Base-by-base conservation (phyloP, 2,797 vertebrate species). In the Sciaenops ocellatus region DNA sequence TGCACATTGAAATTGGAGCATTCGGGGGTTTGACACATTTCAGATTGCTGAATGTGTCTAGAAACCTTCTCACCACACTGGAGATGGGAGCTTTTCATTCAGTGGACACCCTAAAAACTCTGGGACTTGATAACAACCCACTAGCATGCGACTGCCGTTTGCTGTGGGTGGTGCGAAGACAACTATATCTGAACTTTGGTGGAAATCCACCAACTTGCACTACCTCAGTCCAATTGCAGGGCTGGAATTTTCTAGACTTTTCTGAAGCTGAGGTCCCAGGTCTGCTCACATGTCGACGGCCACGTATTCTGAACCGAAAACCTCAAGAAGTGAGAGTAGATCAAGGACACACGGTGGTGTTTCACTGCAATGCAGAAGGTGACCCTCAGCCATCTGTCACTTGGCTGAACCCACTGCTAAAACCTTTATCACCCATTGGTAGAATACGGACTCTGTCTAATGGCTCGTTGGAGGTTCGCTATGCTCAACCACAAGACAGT, bases 61-160 rank as follows among this genome's bases (percentile, higher is more conserved):
- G 91, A 38, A 98, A 98, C 6, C 85, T 80, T 41, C 93, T 98
- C 52, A 92, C 82, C 69, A 97, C 97, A 0, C 91, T 98, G 0
- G 96, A 97, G 84, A 91, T 90, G 17, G 91, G 92, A 0, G 93
- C 82, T 51, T 96, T 98, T 79, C 94, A 96, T 70, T 95, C 96
- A 0, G 87, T 92, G 11, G 87, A 93, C 3, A 88, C 86, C 52
- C 80, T 98, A 20, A 94, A 93, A 73, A 92, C 92, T 20, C 87
- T 98, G 26, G 86, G 95, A 42, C 91, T 98, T 11, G 95, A 96
- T 1, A 79, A 89, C 20, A 98, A 98, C 76, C 96, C 96, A 0
- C 80, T 98, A 34, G 94, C 93, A 2, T 98, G 97, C 2, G 97
- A 98, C 84, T 98, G 97, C 73, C 95, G 97, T 6, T 94, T 98